These are phyloP conservation scores for Barypeithes pellucidus DNA, from an alignment of 2,888 invertebrate genomes.

Conservation along the genomic window DNA sequence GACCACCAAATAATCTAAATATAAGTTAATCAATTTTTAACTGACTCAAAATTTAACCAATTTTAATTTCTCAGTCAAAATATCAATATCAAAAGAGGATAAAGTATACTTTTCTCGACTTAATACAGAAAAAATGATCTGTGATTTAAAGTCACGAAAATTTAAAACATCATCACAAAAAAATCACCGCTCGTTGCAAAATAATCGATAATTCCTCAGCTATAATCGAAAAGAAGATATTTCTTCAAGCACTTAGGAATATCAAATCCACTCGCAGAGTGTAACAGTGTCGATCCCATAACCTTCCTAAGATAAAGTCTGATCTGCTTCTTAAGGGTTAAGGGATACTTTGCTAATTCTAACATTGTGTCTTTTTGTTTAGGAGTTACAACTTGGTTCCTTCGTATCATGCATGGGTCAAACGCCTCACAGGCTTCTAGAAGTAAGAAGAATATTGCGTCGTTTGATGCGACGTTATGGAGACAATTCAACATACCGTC, in stretches of 20 bases:
- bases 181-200: constrained; percentile 38
- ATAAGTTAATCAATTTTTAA: background rate
- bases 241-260: constrained; percentile 79
- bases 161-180: constrained; percentile 44
- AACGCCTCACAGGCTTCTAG: constrained; percentile 85
- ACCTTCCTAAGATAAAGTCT: constrained; percentile 61
- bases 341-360: constrained; percentile 78
- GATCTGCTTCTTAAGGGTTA: constrained; percentile 78
- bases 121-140: constrained; percentile 20
- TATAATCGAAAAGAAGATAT: constrained; percentile 81
- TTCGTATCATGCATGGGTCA: constrained; percentile 85
- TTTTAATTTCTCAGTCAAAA: too few relatives aligned
- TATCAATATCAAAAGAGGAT: background rate
- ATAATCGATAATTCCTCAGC: constrained; percentile 64
- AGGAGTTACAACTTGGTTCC: constrained; percentile 78
- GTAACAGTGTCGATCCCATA: constrained; percentile 75
- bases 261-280: constrained; percentile 75
- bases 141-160: constrained; percentile 26
- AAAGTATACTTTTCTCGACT: background rate
- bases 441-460: constrained; percentile 79
- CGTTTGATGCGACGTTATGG: constrained; percentile 76
- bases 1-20: constrained; percentile 8
- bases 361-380: constrained; percentile 79
- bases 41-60: background rate
- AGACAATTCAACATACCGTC: constrained; percentile 87